A percentile compares a stretch with the other conserved stretches of the same genome.
phyloP scores from a whole-genome alignment of 2,888 invertebrate species.

The Rhabditophanes sp. region DNA sequence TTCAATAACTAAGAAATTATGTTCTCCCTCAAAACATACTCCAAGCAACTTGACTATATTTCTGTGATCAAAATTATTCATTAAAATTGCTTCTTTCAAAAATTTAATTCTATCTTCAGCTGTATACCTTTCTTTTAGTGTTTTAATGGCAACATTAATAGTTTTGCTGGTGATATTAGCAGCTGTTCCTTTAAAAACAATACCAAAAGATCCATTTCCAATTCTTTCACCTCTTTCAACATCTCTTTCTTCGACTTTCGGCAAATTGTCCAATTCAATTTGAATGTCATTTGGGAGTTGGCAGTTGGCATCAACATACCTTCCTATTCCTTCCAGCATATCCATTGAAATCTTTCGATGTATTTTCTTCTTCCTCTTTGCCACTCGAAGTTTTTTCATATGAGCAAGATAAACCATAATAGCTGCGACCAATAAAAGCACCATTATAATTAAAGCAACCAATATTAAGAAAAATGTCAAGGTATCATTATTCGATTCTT shows the following conservation, averaged over 20 bases:
- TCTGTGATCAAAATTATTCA: constrained; percentile 88
- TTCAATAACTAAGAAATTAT: constrained; percentile 82
- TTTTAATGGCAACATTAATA: constrained; percentile 75
- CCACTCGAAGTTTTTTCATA: too few relatives aligned
- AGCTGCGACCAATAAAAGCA: constrained; percentile 9
- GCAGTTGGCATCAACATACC: background rate
- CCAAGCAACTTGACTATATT: constrained; percentile 81
- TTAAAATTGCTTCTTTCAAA: constrained; percentile 82
- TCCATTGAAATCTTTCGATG: too few relatives aligned
- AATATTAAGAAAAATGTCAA: constrained; percentile 2
- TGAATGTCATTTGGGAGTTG: background rate
- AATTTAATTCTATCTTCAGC: constrained; percentile 70
- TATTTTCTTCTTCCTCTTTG: too few relatives aligned
- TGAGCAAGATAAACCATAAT: too few relatives aligned
- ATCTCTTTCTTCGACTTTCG: constrained; percentile 70
- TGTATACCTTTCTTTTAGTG: constrained; percentile 56
- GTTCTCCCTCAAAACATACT: constrained; percentile 80
- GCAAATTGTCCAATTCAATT: too few relatives aligned
- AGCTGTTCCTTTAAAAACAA: constrained; percentile 81
- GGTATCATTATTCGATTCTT: constrained; percentile 1
- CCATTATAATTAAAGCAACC: constrained; percentile 6
- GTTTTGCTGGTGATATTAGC: constrained; percentile 54
- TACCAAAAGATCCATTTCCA: constrained; percentile 89
- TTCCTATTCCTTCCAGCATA: too few relatives aligned
- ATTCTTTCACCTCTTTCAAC: constrained; percentile 71